Conservation (phyloP, 2,888 invertebrate genomes). For the Drosophila leonis region DNA sequence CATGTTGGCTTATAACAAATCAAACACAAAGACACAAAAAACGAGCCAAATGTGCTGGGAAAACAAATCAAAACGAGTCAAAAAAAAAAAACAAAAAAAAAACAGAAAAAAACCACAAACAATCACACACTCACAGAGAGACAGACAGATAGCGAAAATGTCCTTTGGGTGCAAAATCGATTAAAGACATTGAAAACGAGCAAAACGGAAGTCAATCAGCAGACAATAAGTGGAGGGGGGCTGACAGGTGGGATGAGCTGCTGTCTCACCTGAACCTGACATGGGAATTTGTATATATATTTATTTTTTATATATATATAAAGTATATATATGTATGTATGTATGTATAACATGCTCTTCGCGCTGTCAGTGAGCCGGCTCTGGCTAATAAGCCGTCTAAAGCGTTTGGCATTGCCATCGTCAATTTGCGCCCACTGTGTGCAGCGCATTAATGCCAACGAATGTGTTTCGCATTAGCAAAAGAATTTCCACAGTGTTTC, state of each 20-base stretch:
- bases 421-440: conserved; percentile 65
- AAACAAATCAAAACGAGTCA: conserved; percentile 70
- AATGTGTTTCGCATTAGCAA: conserved; percentile 80
- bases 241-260: conserved; percentile 8
- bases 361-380: conserved; percentile 36
- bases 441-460: conserved; percentile 70
- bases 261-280: conserved; percentile 68
- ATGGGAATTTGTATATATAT: conserved; percentile 70
- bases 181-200: conserved; percentile 71
- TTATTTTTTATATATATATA: conserved; percentile 33
- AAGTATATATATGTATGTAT: neutral
- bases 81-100: conserved; percentile 24
- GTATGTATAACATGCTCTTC: neutral
- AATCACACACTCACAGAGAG: conserved; percentile 48
- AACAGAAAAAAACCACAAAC: conserved; percentile 39
- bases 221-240: conserved; percentile 25
- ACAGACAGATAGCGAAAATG: conserved; percentile 55
- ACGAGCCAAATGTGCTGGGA: conserved; percentile 32
- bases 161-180: conserved; percentile 84
- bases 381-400: conserved; percentile 66
- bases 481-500: conserved; percentile 61
- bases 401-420: conserved; percentile 50
- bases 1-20: conserved; percentile 33
- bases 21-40: conserved; percentile 13
- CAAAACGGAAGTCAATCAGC: conserved; percentile 82